Base-by-base conservation (phyloP, 53 echinoderm and acorn worm genomes). In the Temnopleurus reevesii region DNA sequence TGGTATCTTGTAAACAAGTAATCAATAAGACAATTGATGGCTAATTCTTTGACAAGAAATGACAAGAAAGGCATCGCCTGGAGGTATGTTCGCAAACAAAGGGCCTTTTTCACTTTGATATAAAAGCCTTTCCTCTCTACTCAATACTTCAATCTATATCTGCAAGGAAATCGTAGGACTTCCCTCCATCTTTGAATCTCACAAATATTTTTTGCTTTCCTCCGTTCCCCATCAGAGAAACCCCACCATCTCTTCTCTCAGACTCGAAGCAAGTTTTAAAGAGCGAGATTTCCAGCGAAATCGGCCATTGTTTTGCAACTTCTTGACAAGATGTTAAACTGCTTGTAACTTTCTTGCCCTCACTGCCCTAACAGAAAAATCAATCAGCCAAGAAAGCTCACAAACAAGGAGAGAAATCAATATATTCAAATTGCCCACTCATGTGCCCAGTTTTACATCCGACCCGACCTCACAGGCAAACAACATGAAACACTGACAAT, bases 391-490 rank as follows among this genome's bases (percentile, higher is more conserved):
- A 83, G 83, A 79, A 79, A 35, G 83, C 83, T 83, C 83, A 5
- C 83, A 83, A 83, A 83, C 83, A 54, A 55, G 83, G 10, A 27
- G 38, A 55, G 55, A 83, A 83, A 83, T 83, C 83, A 55, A 83
- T 83, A 83, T 5, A 12, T 31, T 19, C 4, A 55, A 55, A 83
- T 83, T 55, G 83, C 35, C 54, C 83, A 56, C 54, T 83, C 83
- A 55, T 31, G 83, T 80, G 80, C 46, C 5, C 36, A 28, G 27
- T 18, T 71, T n/a, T 41, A 21, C 38, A 5, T 6, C 36, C 2
- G 71, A 71, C 38, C 71, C 21, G 5, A 43, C 9, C 71, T 27
- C 0, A 7, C 17, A 71, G n/a, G 21, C 71, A 71, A n/a, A n/a
- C 5, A 2, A 2, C 23, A 36, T 71, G 71, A 71, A 65, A 65